phyloP scores from a whole-genome alignment of 23 tunicate genomes.

The Trididemnum clinides region DNA sequence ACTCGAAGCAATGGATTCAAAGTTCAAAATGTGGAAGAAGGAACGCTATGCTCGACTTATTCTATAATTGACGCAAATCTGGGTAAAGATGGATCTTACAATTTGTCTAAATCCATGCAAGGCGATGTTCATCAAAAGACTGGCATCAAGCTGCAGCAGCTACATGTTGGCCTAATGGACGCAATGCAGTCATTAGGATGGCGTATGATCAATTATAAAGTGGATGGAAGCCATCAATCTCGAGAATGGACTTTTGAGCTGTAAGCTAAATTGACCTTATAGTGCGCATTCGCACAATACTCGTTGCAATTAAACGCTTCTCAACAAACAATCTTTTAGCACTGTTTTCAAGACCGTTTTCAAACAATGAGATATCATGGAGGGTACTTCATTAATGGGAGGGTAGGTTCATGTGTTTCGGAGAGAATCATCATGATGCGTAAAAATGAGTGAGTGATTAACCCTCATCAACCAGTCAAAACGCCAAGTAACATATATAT shows the following conservation, averaged over 20 bases:
- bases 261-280: no score
- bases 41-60: conserved; percentile 1
- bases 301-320: no score
- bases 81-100: conserved; percentile 28
- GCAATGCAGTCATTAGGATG: conserved; percentile 18
- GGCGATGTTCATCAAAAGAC: conserved; percentile 12
- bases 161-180: conserved; percentile 7
- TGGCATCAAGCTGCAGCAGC: conserved; percentile 19
- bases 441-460: no score
- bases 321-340: no score
- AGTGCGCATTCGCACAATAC: no score
- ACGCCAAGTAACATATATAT: no score
- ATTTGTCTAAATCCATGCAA: background rate
- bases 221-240: background rate
- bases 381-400: no score
- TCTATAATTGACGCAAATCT: background rate
- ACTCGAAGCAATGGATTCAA: conserved; percentile 13
- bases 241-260: conserved; percentile 21
- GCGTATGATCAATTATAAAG: background rate
- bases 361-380: no score
- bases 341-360: no score
- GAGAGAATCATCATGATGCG: no score
- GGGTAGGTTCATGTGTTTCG: no score
- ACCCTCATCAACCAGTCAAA: no score
- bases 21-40: conserved; percentile 12